Conservation (phyloP, 2,888 invertebrate genomes). For the Ormyrus labotus region DNA sequence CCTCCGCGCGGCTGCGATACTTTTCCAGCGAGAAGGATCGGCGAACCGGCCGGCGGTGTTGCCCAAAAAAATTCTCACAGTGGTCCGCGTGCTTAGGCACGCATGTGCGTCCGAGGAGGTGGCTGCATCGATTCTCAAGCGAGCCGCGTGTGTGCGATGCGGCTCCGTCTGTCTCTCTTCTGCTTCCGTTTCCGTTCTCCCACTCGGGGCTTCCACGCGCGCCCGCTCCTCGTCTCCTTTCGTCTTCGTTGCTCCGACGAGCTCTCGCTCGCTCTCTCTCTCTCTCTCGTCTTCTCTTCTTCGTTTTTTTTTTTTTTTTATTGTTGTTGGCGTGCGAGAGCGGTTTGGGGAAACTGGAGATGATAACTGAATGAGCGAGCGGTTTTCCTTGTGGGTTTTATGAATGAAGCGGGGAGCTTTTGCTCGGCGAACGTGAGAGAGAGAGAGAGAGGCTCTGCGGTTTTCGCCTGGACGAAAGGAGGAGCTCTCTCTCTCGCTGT, state of each 20-base stretch:
- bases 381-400: conserved; percentile 54
- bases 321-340: conserved; percentile 2
- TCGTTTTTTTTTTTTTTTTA: conserved; percentile 27
- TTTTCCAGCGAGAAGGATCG: too few relatives aligned
- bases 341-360: conserved; percentile 52
- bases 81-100: too few relatives aligned
- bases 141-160: neutral
- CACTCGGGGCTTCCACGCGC: conserved; percentile 43
- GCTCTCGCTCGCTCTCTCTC: too few relatives aligned
- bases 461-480: neutral
- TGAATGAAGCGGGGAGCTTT: conserved; percentile 46
- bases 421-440: neutral
- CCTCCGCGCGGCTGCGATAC: too few relatives aligned
- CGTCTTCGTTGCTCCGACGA: too few relatives aligned
- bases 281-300: neutral
- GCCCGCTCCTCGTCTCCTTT: neutral
- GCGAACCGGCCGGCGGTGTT: too few relatives aligned
- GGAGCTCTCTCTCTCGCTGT: too few relatives aligned
- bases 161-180: conserved; percentile 43
- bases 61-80: too few relatives aligned
- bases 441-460: conserved; percentile 28
- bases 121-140: conserved; percentile 30
- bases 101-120: neutral
- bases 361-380: conserved; percentile 56
- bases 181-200: conserved; percentile 58